Percentiles rank a stretch among this genome's conserved stretches.
phyloP scores from a whole-genome alignment of 2,888 invertebrate species.

The Argyra leucocephala region DNA sequence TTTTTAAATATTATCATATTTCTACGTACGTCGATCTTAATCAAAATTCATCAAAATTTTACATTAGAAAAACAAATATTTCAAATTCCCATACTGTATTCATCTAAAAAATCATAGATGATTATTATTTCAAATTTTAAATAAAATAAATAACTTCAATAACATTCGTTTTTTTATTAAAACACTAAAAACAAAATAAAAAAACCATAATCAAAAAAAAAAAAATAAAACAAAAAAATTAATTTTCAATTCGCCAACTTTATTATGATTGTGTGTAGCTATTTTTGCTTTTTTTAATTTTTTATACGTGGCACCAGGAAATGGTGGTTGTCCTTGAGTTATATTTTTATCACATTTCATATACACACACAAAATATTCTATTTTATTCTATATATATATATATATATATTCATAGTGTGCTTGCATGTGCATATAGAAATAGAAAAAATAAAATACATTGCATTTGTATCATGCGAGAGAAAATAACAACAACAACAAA shows the following conservation, averaged over 20 bases:
- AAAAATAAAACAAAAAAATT: background rate
- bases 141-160: too few relatives aligned
- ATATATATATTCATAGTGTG: background rate
- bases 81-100: too few relatives aligned
- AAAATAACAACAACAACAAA: background rate
- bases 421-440: background rate
- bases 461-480: background rate
- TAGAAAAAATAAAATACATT: background rate
- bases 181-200: background rate
- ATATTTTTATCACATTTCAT: constrained; percentile 7
- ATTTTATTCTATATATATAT: background rate
- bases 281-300: too few relatives aligned
- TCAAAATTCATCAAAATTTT: too few relatives aligned
- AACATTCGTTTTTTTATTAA: too few relatives aligned
- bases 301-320: constrained; percentile 2
- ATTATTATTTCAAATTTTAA: too few relatives aligned
- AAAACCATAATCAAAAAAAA: background rate
- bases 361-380: background rate
- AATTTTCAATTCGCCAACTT: background rate
- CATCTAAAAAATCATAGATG: too few relatives aligned
- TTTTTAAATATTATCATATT: too few relatives aligned
- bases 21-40: too few relatives aligned
- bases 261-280: background rate
- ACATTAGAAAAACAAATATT: too few relatives aligned
- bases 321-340: constrained; percentile 10